Conservation (phyloP, 2,113 vertebrate genomes). For the Cepphus grylle region DNA sequence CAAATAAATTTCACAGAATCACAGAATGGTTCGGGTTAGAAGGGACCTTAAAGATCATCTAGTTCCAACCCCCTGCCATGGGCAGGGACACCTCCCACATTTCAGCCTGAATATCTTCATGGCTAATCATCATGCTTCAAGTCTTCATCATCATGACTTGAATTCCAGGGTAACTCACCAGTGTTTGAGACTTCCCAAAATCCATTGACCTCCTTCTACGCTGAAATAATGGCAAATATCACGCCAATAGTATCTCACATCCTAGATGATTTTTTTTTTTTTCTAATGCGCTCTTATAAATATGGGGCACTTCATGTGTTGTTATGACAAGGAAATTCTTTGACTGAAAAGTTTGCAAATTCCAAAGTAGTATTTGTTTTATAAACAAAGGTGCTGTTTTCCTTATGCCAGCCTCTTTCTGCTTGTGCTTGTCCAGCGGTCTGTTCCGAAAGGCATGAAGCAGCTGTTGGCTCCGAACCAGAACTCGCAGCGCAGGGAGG, state of each 20-base stretch:
- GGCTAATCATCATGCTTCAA: neutral
- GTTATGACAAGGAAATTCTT: conserved; percentile 61
- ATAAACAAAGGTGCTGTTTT: conserved; percentile 50
- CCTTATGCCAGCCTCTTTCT: conserved; percentile 44
- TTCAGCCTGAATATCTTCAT: conserved; percentile 1
- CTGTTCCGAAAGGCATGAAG: conserved; percentile 66
- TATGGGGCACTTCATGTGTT: conserved; percentile 13
- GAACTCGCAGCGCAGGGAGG: conserved; percentile 49
- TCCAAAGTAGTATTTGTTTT: conserved; percentile 46
- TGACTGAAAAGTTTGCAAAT: conserved; percentile 42
- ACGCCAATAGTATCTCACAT: neutral
- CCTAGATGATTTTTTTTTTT: neutral
- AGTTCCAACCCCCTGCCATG: no score
- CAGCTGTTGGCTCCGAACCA: conserved; percentile 68
- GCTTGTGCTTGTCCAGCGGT: conserved; percentile 57
- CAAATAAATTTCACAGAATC: neutral
- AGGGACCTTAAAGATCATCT: no score
- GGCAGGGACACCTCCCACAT: no score
- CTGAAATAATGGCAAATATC: neutral
- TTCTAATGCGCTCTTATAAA: neutral
- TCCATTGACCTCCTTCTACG: neutral
- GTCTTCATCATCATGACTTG: neutral
- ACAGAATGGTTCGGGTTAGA: no score
- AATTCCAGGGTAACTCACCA: neutral
- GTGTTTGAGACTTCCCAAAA: neutral